Conservation (phyloP, 2,113 vertebrate species). For the Amblyornis subalaris region DNA sequence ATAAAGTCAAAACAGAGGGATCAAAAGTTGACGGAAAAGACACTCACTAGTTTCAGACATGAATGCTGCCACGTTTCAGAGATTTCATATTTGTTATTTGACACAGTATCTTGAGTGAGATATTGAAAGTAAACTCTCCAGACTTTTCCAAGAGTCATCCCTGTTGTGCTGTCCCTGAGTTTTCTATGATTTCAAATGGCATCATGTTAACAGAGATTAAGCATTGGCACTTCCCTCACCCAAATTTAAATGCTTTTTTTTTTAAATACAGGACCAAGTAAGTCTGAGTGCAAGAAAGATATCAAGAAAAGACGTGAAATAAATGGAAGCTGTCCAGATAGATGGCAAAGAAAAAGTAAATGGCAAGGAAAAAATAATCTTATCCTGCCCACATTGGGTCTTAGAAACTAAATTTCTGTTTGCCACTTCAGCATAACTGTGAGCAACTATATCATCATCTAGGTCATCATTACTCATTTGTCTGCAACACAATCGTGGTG, state of each 20-base stretch:
- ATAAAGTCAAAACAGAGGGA: neutral
- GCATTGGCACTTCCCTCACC: neutral
- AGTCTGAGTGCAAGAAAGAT: neutral
- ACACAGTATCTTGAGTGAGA: neutral
- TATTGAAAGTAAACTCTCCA: neutral
- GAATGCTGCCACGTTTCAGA: neutral
- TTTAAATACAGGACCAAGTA: neutral
- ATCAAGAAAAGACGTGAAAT: neutral
- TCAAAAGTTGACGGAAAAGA: neutral
- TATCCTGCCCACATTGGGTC: neutral
- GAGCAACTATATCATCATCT: neutral
- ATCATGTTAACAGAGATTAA: neutral
- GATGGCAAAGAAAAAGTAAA: neutral
- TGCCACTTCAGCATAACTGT: neutral
- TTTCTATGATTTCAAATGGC: neutral
- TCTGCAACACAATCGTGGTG: neutral
- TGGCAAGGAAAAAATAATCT: neutral
- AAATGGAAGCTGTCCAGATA: neutral
- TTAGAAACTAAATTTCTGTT: neutral
- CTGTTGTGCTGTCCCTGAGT: neutral
- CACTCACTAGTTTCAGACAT: neutral
- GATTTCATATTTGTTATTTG: neutral
- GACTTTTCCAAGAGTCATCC: neutral
- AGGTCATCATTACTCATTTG: neutral
- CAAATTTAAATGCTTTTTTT: neutral